Evolutionary conservation across 1,140 invertebrate genomes (phyloP).

Genomic region (Aphelenchoides fujianensis): DNA sequence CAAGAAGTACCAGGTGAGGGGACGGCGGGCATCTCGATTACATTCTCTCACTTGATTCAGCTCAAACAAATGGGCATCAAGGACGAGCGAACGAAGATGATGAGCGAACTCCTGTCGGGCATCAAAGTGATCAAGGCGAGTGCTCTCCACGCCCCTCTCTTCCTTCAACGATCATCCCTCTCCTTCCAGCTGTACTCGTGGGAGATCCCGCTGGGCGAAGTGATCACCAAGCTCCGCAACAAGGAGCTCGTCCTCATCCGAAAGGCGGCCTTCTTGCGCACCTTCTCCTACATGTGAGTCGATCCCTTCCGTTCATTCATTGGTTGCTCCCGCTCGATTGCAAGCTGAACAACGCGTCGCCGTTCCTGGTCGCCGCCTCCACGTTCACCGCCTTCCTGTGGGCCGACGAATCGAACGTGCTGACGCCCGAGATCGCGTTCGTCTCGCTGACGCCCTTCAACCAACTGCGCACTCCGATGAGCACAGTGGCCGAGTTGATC

Average conservation of each 20-base stretch:
- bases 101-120: conserved; percentile 67
- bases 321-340: no score
- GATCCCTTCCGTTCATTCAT: no score
- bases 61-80: conserved; percentile 67
- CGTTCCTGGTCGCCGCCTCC: conserved; percentile 72
- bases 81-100: conserved; percentile 67
- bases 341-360: conserved; percentile 52
- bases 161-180: no score
- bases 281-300: conserved; percentile 71
- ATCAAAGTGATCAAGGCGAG: conserved; percentile 77
- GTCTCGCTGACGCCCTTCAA: conserved; percentile 62
- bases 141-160: no score
- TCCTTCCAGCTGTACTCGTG: conserved; percentile 88
- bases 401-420: conserved; percentile 68
- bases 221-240: conserved; percentile 62
- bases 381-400: conserved; percentile 86
- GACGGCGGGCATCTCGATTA: not conserved
- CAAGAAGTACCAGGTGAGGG: conserved; percentile 32
- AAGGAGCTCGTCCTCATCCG: conserved; percentile 47
- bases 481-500: conserved; percentile 53
- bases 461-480: conserved; percentile 57
- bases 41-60: not conserved
- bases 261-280: conserved; percentile 63
- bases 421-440: conserved; percentile 79
- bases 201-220: conserved; percentile 76